These are phyloP conservation scores for Centrocercus urophasianus DNA, from an alignment of 2,113 vertebrate genomes.

Conservation along the genomic window DNA sequence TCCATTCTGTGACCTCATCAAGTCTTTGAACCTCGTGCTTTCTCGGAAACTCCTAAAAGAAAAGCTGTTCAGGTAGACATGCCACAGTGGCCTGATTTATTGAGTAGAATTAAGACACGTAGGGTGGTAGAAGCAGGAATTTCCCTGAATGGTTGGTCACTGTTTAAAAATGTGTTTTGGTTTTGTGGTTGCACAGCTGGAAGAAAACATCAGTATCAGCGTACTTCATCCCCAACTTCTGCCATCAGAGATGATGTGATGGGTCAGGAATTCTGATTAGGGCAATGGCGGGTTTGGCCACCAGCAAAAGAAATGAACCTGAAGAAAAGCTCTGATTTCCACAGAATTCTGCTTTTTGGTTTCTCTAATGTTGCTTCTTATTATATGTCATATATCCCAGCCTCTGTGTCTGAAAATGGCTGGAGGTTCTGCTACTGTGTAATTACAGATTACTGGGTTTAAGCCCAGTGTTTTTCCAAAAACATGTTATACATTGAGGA, in stretches of 20 bases:
- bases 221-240: background rate
- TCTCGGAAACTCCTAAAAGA: background rate
- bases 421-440: background rate
- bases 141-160: background rate
- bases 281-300: background rate
- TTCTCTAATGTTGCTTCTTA: background rate
- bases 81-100: background rate
- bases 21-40: rapidly evolving
- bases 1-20: background rate
- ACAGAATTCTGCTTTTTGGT: background rate
- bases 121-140: background rate
- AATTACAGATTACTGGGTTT: background rate
- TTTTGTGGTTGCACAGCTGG: background rate
- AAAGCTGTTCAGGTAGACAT: background rate
- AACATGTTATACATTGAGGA: background rate
- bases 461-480: background rate
- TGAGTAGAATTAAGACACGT: background rate
- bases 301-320: background rate
- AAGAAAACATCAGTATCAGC: background rate
- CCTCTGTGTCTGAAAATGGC: background rate
- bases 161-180: background rate
- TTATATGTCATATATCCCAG: background rate
- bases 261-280: background rate
- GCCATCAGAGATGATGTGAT: background rate
- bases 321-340: background rate